Evolutionary conservation across 2,797 vertebrate genomes (phyloP).

Genomic region (Anguilla pacifica): DNA sequence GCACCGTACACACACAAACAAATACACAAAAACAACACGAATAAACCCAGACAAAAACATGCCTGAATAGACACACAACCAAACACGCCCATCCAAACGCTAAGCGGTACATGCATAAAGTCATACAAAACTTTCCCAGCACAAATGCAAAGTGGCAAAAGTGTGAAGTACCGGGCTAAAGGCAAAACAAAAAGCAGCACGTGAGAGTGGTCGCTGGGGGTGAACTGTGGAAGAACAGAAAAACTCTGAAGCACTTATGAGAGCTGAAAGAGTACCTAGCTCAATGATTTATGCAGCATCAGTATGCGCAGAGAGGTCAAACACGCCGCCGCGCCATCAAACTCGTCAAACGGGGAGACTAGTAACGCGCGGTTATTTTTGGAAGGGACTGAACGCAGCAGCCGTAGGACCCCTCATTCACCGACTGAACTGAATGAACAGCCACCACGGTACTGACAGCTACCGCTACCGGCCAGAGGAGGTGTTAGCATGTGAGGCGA

Average conservation of each 20-base stretch:
- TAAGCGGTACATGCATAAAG: background rate
- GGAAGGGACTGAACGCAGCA: background rate
- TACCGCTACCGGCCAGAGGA: background rate
- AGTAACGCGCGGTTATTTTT: slow-evolving; percentile 1
- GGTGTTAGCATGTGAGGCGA: background rate
- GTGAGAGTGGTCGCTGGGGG: background rate
- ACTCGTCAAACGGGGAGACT: background rate
- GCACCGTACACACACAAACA: background rate
- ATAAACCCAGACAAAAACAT: background rate
- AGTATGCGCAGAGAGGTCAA: slow-evolving; percentile 20
- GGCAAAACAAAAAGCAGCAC: background rate
- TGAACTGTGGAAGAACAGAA: background rate
- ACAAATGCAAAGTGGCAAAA: background rate
- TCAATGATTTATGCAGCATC: slow-evolving; percentile 22
- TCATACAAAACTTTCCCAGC: background rate
- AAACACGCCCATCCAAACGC: background rate
- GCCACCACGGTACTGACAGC: background rate
- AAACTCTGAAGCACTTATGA: background rate
- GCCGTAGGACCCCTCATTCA: background rate
- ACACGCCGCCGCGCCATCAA: background rate
- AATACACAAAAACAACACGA: background rate
- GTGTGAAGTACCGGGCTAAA: background rate
- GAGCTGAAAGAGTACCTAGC: slow-evolving; percentile 15
- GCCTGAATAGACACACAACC: background rate
- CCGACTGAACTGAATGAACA: background rate